A percentile compares a stretch with the other conserved stretches of the same genome.
These are phyloP conservation scores for Balaeniceps rex DNA, from an alignment of 2,113 vertebrate species.

Conservation along the genomic window DNA sequence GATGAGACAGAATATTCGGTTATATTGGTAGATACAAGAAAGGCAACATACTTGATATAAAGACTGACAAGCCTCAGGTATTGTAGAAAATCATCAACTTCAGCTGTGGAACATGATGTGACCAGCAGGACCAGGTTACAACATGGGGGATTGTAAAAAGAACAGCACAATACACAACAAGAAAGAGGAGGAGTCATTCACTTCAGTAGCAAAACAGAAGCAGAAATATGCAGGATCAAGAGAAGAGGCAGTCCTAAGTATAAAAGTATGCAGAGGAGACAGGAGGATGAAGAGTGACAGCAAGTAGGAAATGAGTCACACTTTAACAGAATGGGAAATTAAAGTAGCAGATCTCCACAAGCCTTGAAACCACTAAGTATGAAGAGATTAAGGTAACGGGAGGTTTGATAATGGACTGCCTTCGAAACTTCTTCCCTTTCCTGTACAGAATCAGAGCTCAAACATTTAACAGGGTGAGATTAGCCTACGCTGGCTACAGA, in stretches of 20 bases:
- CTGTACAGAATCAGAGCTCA: not conserved
- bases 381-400: not conserved
- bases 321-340: not conserved
- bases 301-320: not conserved
- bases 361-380: not conserved
- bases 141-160: not conserved
- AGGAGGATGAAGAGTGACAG: not conserved
- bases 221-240: not conserved
- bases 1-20: not conserved
- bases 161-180: not conserved
- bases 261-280: not conserved
- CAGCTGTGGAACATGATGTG: not conserved
- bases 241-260: not conserved
- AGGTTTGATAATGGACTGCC: not conserved
- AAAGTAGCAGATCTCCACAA: not conserved
- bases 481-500: not conserved
- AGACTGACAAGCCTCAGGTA: not conserved
- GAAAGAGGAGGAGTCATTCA: not conserved
- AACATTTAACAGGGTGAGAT: not conserved
- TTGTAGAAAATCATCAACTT: not conserved
- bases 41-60: not conserved
- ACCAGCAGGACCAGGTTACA: not conserved
- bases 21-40: not conserved
- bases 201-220: not conserved
- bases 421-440: not conserved